Evolutionary conservation across 2,797 vertebrate species (phyloP), one percentile per base, ranked within the genome.

Genomic region (Kryptolebias ocellatus): DNA sequence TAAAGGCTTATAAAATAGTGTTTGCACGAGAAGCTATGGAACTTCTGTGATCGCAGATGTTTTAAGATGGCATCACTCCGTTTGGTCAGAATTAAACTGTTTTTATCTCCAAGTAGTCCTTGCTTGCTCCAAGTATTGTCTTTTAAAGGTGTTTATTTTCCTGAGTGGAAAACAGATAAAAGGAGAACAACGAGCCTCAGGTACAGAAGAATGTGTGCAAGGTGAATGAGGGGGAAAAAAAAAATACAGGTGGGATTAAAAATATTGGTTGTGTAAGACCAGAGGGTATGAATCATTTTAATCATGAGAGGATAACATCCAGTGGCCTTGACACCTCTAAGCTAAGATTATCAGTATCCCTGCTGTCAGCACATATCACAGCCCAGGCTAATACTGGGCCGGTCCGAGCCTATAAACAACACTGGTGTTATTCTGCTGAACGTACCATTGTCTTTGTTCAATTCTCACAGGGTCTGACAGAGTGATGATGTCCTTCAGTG

Each of bases 311-410:
- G 80, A 83, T 81, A 74, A 83, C 81, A 71, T 81, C 77, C 77
- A 73, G 80, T 67, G 86, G 80, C 85, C 80, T 90, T 90, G 87
- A 90, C 72, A 86, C 72, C 61, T 83, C 60, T 85, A 83, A 92
- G 70, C 80, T 80, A 78, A 85, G 90, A 90, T 90, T 90, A 92
- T 84, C 83, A 67, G 55, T 62, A 73, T 85, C 76, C 76, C 67
- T 80, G 73, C 68, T 18, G 80, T 93, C 92, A 93, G 92, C 90
- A 82, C 61, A 72, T 88, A 80, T 57, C 2, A 16, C 18, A 47
- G 34, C 59, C 50, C n/a, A 50, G 64, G 53, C 57, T 47, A 52
- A 44, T 71, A 56, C 29, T 56, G 65, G 64, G 44, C 73, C 74
- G 74, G 70, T 67, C 52, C 70, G 59, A 50, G 70, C 31, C 61